These are phyloP conservation scores for Xenus cinereus DNA, from an alignment of 2,113 vertebrate genomes.

Conservation along the genomic window DNA sequence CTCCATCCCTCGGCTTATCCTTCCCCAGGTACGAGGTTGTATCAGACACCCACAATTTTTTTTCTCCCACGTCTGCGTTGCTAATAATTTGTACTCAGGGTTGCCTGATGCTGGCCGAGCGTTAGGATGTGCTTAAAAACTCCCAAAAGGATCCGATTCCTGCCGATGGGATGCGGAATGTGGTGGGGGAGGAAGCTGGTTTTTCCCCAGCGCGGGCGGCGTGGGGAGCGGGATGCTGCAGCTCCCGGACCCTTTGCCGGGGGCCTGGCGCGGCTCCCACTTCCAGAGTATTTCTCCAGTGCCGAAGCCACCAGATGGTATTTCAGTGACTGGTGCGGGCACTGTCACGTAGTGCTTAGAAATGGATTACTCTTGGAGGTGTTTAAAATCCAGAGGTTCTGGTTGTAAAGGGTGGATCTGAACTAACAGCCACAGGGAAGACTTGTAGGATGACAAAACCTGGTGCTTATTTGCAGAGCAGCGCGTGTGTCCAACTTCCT, in stretches of 20 bases:
- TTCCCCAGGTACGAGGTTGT: neutral
- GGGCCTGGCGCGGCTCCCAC: neutral
- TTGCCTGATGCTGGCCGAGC: neutral
- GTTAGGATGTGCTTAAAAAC: neutral
- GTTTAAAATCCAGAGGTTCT: accelerated
- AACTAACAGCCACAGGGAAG: accelerated
- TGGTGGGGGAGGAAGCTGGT: neutral
- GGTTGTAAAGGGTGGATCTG: neutral
- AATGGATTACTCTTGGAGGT: too few relatives aligned
- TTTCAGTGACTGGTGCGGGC: neutral
- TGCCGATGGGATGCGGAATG: neutral
- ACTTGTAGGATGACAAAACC: neutral
- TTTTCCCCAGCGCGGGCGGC: neutral
- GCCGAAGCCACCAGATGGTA: neutral
- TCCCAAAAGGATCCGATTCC: neutral
- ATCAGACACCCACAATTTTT: neutral
- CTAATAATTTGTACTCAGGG: neutral
- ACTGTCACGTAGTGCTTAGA: accelerated
- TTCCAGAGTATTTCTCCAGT: neutral
- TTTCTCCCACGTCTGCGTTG: neutral
- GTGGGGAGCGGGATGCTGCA: neutral
- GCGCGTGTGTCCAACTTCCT: neutral
- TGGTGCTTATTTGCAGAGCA: neutral
- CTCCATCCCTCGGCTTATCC: neutral
- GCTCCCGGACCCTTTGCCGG: neutral